Evolutionary conservation across 2,113 vertebrate species (phyloP), one percentile per base, ranked within the genome.

Genomic region (Poecile atricapillus): DNA sequence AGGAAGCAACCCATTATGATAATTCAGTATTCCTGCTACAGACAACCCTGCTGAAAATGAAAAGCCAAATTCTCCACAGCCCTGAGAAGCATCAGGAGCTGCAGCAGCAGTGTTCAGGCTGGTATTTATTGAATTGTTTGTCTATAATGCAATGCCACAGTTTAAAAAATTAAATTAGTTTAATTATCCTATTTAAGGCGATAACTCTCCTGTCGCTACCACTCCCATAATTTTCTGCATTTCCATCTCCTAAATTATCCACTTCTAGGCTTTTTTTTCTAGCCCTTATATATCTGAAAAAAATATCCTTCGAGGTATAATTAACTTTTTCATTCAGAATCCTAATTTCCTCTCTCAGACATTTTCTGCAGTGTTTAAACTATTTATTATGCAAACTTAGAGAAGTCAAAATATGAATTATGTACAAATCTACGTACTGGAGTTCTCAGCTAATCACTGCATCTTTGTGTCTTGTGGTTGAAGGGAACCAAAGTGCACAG

Each of bases 261-360:
- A 98, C 84, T 98, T 96, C 87, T 96, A 96, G 95, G 78, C 90
- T 96, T 96, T 92, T 96, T 95, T 96, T 81, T 63, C 89, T 75
- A 82, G 33, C 94, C 70, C 0, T 2, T 87, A 95, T 97, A 78
- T 95, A 97, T 95, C 92, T 95, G 96, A 91, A 96, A 96, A 97
- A 97, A 97, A 98, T 74, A 98, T 97, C 97, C 98, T 98, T 98
- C 95, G 87, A 98, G 97, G 97, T 98, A 97, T 98, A 98, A 98
- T 98, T 98, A 98, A 98, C 97, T 98, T 98, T 98, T 98, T 98
- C 97, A 97, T 98, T 97, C 97, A 97, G 97, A 98, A 97, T 98
- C 96, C 96, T 98, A 98, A 98, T 98, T 98, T 97, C 96, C 96
- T 98, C 95, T 97, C 96, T 95, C 93, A 88, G 95, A 97, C 94